Conservation (phyloP, 23 tunicate species). For the Trididemnum miniatum region DNA sequence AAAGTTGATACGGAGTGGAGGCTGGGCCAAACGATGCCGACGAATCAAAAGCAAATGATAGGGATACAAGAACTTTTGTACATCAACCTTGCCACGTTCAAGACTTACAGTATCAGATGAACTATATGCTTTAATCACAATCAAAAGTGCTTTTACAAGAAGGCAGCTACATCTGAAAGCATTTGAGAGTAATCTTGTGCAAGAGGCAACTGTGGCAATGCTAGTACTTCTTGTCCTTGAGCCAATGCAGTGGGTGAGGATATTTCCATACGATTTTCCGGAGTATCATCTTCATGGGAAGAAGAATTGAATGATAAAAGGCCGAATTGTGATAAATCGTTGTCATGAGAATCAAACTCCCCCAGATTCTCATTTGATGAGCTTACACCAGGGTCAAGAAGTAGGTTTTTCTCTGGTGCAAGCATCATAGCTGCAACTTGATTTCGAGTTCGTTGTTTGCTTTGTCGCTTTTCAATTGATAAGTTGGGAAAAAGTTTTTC, state of each 20-base stretch:
- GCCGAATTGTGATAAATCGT: constrained; percentile 9
- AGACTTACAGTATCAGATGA: too few relatives aligned
- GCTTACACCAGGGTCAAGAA: neutral
- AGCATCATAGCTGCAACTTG: neutral
- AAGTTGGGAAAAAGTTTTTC: constrained; percentile 78
- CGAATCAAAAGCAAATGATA: too few relatives aligned
- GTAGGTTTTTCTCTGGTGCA: neutral
- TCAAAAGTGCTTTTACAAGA: too few relatives aligned
- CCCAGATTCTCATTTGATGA: neutral
- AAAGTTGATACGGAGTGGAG: too few relatives aligned
- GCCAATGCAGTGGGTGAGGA: constrained; percentile 38
- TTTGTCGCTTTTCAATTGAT: constrained; percentile 47
- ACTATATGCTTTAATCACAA: too few relatives aligned
- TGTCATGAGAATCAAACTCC: neutral
- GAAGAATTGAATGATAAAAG: constrained; percentile 16
- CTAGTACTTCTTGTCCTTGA: constrained; percentile 35
- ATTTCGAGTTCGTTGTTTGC: neutral
- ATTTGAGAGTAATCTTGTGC: constrained; percentile 80
- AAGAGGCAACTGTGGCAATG: constrained; percentile 65
- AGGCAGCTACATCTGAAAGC: constrained; percentile 75
- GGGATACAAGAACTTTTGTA: too few relatives aligned
- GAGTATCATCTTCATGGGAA: constrained; percentile 19
- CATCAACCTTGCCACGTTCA: too few relatives aligned
- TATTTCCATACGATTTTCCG: constrained; percentile 28
- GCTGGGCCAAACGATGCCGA: too few relatives aligned